Percentiles rank a stretch among this genome's conserved stretches.
Evolutionary conservation across 2,113 vertebrate genomes (phyloP).

Genomic region (Theristicus caerulescens): DNA sequence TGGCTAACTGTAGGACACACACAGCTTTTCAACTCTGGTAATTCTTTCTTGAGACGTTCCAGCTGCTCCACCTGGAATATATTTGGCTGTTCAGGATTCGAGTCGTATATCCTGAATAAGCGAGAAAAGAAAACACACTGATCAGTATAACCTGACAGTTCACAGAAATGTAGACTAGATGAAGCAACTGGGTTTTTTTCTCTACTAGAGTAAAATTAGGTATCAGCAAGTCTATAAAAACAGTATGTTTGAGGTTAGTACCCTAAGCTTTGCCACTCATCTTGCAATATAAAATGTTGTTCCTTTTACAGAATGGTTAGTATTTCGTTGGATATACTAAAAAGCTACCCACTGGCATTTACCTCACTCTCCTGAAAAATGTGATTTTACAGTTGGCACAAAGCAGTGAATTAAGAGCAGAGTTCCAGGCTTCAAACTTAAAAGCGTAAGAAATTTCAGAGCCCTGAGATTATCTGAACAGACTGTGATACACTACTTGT

Average conservation of each 20-base stretch:
- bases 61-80: conserved; percentile 94
- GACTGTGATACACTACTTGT: not conserved
- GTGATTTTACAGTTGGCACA: not conserved
- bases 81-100: conserved; percentile 85
- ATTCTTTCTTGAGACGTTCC: conserved; percentile 85
- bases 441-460: not conserved
- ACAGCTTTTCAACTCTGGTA: conserved; percentile 86
- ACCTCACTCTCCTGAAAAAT: not conserved
- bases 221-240: not conserved
- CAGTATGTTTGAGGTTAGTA: not conserved
- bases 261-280: not conserved
- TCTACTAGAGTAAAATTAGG: not conserved
- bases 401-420: not conserved
- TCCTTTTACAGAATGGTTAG: not conserved
- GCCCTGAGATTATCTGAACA: not conserved
- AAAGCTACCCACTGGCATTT: not conserved
- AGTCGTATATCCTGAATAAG: conserved; percentile 89
- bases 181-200: not conserved
- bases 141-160: not conserved
- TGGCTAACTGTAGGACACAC: conserved; percentile 82
- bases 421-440: not conserved
- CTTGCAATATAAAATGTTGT: not conserved
- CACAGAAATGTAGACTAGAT: not conserved
- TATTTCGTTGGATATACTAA: not conserved
- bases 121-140: not conserved